Conservation (phyloP, 2,113 vertebrate species). For the Chaetorhynchus papuensis region DNA sequence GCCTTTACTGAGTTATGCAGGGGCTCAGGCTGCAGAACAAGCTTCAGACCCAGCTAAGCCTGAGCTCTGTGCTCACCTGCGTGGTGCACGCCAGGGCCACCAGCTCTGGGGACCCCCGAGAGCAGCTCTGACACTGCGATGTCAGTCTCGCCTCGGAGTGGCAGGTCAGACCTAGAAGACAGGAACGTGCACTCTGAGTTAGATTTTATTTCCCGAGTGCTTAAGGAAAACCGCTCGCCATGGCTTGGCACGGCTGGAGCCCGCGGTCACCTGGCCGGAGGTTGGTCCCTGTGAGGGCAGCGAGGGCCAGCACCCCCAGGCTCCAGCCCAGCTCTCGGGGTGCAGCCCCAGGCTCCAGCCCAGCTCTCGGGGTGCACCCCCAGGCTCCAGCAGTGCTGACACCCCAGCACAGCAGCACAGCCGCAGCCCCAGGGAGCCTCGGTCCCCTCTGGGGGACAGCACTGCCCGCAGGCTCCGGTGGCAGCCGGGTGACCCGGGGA, state of each 20-base stretch:
- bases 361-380: no score
- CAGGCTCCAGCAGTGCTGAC: no score
- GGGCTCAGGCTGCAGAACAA: not conserved
- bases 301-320: accelerated
- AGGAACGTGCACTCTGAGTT: not conserved
- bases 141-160: not conserved
- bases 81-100: not conserved
- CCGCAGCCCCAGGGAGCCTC: accelerated
- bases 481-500: not conserved
- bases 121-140: accelerated
- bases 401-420: no score
- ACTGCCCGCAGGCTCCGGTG: no score
- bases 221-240: not conserved
- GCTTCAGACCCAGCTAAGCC: not conserved
- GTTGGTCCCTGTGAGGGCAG: not conserved
- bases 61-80: not conserved
- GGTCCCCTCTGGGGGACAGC: not conserved
- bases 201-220: accelerated
- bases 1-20: accelerated
- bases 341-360: no score
- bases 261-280: accelerated
- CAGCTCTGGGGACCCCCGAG: not conserved
- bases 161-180: not conserved
- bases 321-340: not conserved
- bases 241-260: accelerated